Base-by-base conservation (phyloP, 2,888 invertebrate species). In the Thelaira solivaga region DNA sequence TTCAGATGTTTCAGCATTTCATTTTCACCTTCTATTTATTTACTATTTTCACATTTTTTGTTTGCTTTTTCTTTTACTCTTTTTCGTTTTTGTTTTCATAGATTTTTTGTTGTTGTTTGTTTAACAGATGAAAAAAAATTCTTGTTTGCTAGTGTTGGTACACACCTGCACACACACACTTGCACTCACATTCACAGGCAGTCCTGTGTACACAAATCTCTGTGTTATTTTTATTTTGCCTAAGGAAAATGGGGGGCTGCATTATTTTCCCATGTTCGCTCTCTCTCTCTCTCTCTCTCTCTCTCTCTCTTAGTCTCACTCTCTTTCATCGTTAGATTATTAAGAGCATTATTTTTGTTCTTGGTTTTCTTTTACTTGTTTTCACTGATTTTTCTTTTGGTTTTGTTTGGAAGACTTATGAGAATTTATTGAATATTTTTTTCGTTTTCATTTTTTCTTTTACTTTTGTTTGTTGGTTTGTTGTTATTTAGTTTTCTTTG, bases 41-140 rank as follows among this genome's bases (percentile, higher is more conserved):
- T 62, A 24, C 49, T 62, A 26, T 72, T 68, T 47, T n/a, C n/a
- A n/a, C n/a, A n/a, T n/a, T n/a, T n/a, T n/a, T n/a, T n/a, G n/a
- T n/a, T n/a, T 1, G 22, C 20, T 64, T 75, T 55, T 29, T 49
- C 31, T 43, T 26, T 69, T 64, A 26, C 43, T 16, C 41, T 13
- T 61, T 74, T 61, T 43, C 68, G 47, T 72, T 76, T 78, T 79
- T 76, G 74, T 72, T 75, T 77, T 72, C 47, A 51, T 59, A 26
- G 39, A 69, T 69, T 62, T 62, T 51, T 74, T 62, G 18, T 61
- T 59, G 22, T 65, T 61, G n/a, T 18, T 26, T 6, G 11, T 39
- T n/a, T 57, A 20, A 34, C n/a, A 55, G 49, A 76, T 67, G 72
- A 77, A 74, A 59, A 62, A 31, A 67, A 36, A 31, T 64, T 45